A percentile compares a stretch with the other conserved stretches of the same genome.
Conservation (phyloP, 2,888 invertebrate species). For the Parascotia fuliginaria region DNA sequence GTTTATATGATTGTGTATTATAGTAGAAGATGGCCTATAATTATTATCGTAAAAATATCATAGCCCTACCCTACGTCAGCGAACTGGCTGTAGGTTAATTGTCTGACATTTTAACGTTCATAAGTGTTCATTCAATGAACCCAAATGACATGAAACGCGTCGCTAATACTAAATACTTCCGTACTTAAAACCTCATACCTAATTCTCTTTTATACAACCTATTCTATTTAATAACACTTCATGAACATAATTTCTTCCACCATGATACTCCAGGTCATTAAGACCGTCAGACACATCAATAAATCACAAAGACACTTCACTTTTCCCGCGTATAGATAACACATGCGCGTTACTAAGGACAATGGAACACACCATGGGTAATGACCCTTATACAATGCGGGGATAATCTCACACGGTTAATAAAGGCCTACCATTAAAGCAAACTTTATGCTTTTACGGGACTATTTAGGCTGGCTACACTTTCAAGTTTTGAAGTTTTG, state of each 20-base stretch:
- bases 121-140: too few species aligned
- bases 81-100: too few species aligned
- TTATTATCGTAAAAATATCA: too few species aligned
- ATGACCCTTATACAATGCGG: conserved; percentile 50
- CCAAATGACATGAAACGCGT: too few species aligned
- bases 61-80: too few species aligned
- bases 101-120: too few species aligned
- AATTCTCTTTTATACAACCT: too few species aligned
- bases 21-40: too few species aligned
- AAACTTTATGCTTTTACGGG: conserved; percentile 37
- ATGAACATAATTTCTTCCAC: not conserved
- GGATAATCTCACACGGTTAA: conserved; percentile 60
- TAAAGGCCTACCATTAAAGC: conserved; percentile 55
- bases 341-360: conserved; percentile 25
- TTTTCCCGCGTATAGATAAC: conserved; percentile 29
- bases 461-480: conserved; percentile 31
- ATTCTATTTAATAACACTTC: too few species aligned
- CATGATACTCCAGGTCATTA: not conserved
- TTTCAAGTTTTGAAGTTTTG: not conserved
- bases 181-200: too few species aligned
- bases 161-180: too few species aligned
- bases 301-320: conserved; percentile 25
- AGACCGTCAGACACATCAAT: conserved; percentile 8
- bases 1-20: too few species aligned
- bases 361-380: conserved; percentile 37